Base-by-base conservation (phyloP, 2,888 invertebrate species). In the Lepidocyrtinus sp. region DNA sequence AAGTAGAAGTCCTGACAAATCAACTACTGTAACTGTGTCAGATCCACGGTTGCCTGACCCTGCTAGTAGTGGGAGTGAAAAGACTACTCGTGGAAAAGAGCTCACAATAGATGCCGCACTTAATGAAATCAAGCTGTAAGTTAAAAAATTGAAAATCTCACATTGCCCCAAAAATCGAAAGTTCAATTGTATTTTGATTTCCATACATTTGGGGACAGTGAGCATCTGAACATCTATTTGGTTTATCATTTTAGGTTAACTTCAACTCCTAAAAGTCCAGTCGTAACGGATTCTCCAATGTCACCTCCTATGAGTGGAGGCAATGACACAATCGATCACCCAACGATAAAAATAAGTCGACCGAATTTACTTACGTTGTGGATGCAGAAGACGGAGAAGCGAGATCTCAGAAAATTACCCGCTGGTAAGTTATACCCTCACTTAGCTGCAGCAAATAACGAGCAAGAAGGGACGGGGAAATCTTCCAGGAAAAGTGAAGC, bases 201-300 rank as follows among this genome's bases (percentile, higher is more conserved):
- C n/a, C n/a, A n/a, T n/a, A n/a, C n/a, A n/a, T n/a, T n/a, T n/a
- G n/a, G n/a, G n/a, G n/a, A n/a, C n/a, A n/a, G n/a, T n/a, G n/a
- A n/a, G n/a, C n/a, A n/a, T n/a, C n/a, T n/a, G n/a, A n/a, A 5
- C 17, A n/a, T 12, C 15, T 50, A 25, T 50, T n/a, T 55, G 55
- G 21, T 46, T 50, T 65, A 17, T 73, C 0, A 7, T 64, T 61
- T 17, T 45, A 79, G 69, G 0, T 62, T 69, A 17, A 36, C 65
- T 2, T 19, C 65, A 12, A 67, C 75, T 9, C 75, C 81, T 5
- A 70, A 75, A 36, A 68, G 67, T 22, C 67, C 59, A 68, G 94
- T 95, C 0, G 95, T 94, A 0, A 95, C 95, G 0, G 96, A 96
- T 88, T 95, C 95, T 0, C 95, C 95, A 0, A 92, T 95, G 88